Base-by-base conservation (phyloP, 1,140 invertebrate species). In the Drosophila fuyamai region DNA sequence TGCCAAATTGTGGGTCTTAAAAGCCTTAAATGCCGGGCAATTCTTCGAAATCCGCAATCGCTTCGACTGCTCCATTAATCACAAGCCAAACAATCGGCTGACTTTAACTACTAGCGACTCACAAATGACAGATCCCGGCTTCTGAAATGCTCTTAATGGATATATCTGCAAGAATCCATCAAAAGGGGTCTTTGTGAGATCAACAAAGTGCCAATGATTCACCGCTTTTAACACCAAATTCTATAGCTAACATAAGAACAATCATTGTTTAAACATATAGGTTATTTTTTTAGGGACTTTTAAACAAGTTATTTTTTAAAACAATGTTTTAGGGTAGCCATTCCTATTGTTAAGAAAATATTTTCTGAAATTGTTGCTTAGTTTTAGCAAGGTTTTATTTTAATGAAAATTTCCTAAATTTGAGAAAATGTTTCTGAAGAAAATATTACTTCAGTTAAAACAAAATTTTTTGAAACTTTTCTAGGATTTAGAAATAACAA, bases 131-230 rank as follows among this genome's bases (percentile, higher is more conserved):
- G 29, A 59, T 27, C 32, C 7, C 29, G 27, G 43, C 44, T 59
- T 58, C 43, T 58, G 56, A 8, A 1, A 12, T 58, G 43, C 41
- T 47, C 40, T 36, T 12, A 36, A 59, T 47, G 57, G 44, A 59
- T 48, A 23, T 36, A 59, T 36, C 44, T 48, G 4, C 7, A 4
- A 16, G n/a, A 16, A 27, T 48, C 46, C 46, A 48, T 48, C 46
- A 48, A n/a, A 35, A 14, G 48, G 3, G 29, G 23, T 12, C 4
- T 36, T 36, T 23, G 1, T 2, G 1, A n/a, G 23, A 7, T 29
- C 5, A 32, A 51, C 18, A 10, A 8, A 32, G 7, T 32, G n/a
- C 5, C 6, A 14, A 16, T 57, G 23, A 43, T 14, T 16, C 55
- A 40, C 6, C 9, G 7, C 7, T 6, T n/a, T n/a, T 40, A 5